A percentile compares a stretch with the other conserved stretches of the same genome.
These are phyloP conservation scores for Tethea ocularis DNA, from an alignment of 2,888 invertebrate species.

Conservation along the genomic window DNA sequence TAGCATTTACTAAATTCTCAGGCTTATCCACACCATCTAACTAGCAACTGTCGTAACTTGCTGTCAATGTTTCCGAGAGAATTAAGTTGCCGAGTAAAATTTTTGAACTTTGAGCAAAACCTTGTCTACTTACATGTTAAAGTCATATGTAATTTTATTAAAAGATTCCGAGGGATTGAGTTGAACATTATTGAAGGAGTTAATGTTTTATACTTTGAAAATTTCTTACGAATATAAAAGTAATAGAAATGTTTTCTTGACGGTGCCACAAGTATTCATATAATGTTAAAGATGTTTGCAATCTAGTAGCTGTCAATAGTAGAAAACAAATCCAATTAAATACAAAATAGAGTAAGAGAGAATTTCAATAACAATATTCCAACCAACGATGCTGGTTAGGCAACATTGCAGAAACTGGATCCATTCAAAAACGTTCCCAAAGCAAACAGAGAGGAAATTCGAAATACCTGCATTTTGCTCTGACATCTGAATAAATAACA, in stretches of 20 bases:
- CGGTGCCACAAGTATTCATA: background rate
- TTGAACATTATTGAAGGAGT: background rate
- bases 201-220: background rate
- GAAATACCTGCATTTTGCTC: constrained; percentile 36
- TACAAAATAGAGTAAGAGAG: constrained; percentile 9
- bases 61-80: constrained; percentile 65
- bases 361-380: constrained; percentile 34
- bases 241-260: no score
- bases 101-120: constrained; percentile 43
- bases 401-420: constrained; percentile 20
- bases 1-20: constrained; percentile 16
- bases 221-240: no score
- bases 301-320: constrained; percentile 17
- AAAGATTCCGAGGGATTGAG: background rate
- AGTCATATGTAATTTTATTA: constrained; percentile 45
- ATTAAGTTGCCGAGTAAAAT: constrained; percentile 58
- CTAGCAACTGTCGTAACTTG: constrained; percentile 45
- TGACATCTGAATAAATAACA: constrained; percentile 35
- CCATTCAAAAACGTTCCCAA: constrained; percentile 37
- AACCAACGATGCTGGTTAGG: constrained; percentile 27
- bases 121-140: constrained; percentile 31
- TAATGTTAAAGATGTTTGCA: background rate
- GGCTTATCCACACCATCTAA: constrained; percentile 12
- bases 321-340: constrained; percentile 25
- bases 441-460: constrained; percentile 32